These are phyloP conservation scores for Muscicapa striata DNA, from an alignment of 2,797 vertebrate genomes.

Conservation along the genomic window DNA sequence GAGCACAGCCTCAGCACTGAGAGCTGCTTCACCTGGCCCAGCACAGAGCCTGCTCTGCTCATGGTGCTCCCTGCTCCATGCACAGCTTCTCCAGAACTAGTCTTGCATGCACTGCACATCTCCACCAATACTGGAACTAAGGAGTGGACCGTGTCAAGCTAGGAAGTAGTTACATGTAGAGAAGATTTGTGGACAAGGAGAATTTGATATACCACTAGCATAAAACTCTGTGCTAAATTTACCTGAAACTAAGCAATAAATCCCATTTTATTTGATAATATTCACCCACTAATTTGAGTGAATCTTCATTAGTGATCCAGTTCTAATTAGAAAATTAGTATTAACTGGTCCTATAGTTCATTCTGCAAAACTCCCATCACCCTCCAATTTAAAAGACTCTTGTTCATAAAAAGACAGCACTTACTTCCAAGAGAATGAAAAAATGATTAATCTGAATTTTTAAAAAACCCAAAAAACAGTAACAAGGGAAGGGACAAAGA, in stretches of 20 bases:
- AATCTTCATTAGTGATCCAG: not conserved
- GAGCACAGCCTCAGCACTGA: not conserved
- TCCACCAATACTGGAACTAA: not conserved
- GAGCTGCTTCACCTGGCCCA: not conserved
- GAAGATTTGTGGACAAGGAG: not conserved
- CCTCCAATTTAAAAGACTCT: not conserved
- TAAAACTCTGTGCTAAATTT: not conserved
- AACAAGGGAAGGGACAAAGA: not conserved
- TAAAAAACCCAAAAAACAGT: not conserved
- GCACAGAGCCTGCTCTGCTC: not conserved
- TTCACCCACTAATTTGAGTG: not conserved
- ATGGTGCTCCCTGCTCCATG: not conserved
- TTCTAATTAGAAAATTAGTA: not conserved
- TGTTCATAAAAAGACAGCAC: not conserved
- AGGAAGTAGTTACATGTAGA: not conserved
- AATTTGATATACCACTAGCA: not conserved
- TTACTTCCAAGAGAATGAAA: not conserved
- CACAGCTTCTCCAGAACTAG: not conserved
- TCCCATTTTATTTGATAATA: not conserved
- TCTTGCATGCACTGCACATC: not conserved
- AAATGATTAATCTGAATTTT: not conserved
- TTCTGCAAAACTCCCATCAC: not conserved
- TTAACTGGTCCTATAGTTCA: not conserved
- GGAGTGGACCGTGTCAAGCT: rapidly evolving
- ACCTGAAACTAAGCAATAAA: not conserved